Evolutionary conservation across 2,113 vertebrate species (phyloP).

Genomic region (rat (Rattus norvegicus)): DNA sequence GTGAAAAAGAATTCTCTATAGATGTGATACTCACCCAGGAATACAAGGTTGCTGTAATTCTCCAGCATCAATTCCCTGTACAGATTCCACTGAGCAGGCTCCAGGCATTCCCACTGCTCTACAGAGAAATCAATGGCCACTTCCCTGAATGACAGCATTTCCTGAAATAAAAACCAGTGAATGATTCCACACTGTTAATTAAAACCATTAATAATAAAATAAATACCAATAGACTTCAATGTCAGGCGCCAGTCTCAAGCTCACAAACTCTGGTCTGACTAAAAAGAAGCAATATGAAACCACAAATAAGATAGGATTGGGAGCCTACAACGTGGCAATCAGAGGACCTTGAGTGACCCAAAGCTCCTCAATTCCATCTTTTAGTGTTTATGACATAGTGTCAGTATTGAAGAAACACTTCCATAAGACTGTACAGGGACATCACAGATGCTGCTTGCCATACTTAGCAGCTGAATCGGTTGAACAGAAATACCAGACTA

Average conservation of each 20-base stretch:
- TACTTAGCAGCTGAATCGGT: neutral
- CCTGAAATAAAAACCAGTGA: neutral
- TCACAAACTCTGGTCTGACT: neutral
- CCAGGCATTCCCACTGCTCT: neutral
- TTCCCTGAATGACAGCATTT: neutral
- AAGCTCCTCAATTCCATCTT: no score
- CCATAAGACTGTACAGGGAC: neutral
- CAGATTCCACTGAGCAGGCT: neutral
- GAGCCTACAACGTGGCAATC: neutral
- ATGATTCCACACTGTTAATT: neutral
- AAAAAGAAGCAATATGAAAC: neutral
- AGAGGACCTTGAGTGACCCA: neutral
- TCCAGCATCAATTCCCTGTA: slow-evolving; percentile 12
- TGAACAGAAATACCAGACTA: no score
- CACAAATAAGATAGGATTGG: neutral
- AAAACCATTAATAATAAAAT: neutral
- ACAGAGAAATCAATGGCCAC: neutral
- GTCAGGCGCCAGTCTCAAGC: neutral
- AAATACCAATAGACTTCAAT: neutral
- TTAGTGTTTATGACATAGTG: neutral
- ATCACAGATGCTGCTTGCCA: neutral
- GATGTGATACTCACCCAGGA: neutral
- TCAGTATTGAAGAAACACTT: neutral
- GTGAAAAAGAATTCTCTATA: no score
- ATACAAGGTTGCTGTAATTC: neutral